Base-by-base conservation (phyloP, 2,888 invertebrate genomes). In the Amiota mariae region DNA sequence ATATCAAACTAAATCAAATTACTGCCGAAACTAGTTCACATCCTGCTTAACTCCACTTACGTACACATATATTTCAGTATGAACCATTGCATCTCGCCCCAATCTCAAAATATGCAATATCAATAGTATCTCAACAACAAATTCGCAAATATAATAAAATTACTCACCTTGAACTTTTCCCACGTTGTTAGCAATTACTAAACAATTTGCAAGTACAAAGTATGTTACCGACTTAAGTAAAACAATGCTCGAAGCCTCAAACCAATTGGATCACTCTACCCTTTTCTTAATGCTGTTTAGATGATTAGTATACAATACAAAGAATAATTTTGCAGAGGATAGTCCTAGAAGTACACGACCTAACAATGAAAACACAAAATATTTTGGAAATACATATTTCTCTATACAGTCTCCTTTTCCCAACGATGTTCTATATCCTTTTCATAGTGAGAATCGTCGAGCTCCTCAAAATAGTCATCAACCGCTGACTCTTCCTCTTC, bases 151-250 rank as follows among this genome's bases (percentile, higher is more conserved):
- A 48, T 24, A 18, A 24, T 36, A n/a, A 49, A 66, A 68, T 13
- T 51, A 24, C 13, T 8, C n/a, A 54, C 67, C 67, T 68, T 68
- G 67, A 68, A 68, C 54, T 68, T 20, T 54, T 68, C 67, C 67
- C 67, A 54, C 67, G 54, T 68, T 36, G 67, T 68, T 68, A 68
- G 54, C 67, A 20, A 51, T 49, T 67, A 51, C 67, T 68, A 68
- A 68, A 68, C 67, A 68, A 68, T 68, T 68, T 68, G 67, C 67
- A n/a, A 68, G 51, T 54, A 68, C 67, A 68, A 68, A 68, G 67
- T n/a, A 68, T 51, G 18, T 54, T 68, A 68, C 67, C 67, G 54
- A 24, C 24, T 36, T n/a, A 4, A 51, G 8, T 36, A 36, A 2
- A 36, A 36, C 6, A 10, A 20, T 15, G 20, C 59, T 9, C 59